Evolutionary conservation across 2,797 vertebrate species (phyloP).

Genomic region (Gobionotothen gibberifrons): DNA sequence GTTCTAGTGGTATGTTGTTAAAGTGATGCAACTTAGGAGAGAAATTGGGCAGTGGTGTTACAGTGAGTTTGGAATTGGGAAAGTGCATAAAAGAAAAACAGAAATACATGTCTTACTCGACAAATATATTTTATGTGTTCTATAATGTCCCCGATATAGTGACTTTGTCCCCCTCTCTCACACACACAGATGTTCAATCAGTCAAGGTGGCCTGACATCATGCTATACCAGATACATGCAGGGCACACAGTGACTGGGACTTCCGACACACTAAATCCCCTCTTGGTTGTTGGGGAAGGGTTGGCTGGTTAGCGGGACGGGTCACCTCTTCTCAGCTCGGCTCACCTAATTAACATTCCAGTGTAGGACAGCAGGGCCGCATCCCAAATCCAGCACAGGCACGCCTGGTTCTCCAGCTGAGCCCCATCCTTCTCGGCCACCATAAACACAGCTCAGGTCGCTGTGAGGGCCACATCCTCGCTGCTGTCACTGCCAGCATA

Average conservation of each 20-base stretch:
- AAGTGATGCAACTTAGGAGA: conserved; percentile 22
- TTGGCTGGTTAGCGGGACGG: conserved; percentile 61
- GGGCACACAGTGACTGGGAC: conserved; percentile 30
- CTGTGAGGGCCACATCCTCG: conserved; percentile 61
- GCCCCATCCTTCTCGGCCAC: conserved; percentile 58
- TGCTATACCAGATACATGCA: conserved; percentile 3
- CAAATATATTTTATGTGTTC: neutral
- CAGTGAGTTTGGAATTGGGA: neutral
- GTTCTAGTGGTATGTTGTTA: conserved; percentile 23
- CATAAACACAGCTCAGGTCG: conserved; percentile 73
- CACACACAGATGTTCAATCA: neutral
- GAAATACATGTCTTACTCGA: neutral
- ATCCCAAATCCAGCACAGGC: conserved; percentile 75
- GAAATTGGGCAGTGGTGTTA: conserved; percentile 1
- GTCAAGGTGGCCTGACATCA: neutral
- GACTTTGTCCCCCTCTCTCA: neutral
- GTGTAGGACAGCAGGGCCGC: conserved; percentile 65
- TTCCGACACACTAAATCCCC: conserved; percentile 48
- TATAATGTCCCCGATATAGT: neutral
- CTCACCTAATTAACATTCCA: conserved; percentile 84
- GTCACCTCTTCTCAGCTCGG: conserved; percentile 72
- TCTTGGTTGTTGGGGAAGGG: conserved; percentile 48
- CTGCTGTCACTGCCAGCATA: conserved; percentile 35
- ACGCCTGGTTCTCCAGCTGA: conserved; percentile 65
- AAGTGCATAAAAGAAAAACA: conserved; percentile 13